phyloP scores from a whole-genome alignment of 2,113 vertebrate genomes.

The Halichoerus grypus region DNA sequence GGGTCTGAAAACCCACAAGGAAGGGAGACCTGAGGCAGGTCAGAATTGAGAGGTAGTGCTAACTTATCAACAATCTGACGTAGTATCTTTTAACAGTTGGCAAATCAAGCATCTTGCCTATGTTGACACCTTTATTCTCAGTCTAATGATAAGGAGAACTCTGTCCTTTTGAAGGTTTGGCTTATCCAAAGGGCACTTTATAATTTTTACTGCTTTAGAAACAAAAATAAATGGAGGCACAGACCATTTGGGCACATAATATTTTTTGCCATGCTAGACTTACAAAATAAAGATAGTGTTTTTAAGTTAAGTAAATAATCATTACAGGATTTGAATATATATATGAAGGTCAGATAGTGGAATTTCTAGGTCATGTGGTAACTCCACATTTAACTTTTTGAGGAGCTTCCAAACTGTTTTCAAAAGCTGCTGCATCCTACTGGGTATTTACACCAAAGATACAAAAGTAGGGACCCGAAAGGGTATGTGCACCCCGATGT shows the following conservation, averaged over 20 bases:
- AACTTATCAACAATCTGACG: not conserved
- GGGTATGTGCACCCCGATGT: too few species aligned
- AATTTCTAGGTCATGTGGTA: not conserved
- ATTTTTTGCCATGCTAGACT: conserved; percentile 25
- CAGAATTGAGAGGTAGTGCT: not conserved
- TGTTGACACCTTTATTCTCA: not conserved
- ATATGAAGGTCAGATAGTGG: not conserved
- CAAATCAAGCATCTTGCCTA: not conserved
- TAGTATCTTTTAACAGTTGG: not conserved
- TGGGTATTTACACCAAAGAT: too few species aligned
- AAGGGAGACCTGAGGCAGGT: not conserved
- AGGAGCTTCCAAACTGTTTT: conserved; percentile 15
- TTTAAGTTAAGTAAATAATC: conserved; percentile 27
- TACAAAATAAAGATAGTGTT: not conserved
- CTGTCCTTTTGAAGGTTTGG: not conserved
- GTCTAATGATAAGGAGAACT: not conserved
- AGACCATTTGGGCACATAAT: not conserved
- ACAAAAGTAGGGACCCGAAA: too few species aligned
- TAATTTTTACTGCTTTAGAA: conserved; percentile 34
- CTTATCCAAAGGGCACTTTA: conserved; percentile 23
- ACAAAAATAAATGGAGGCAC: not conserved
- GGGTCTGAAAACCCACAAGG: not conserved
- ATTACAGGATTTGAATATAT: not conserved
- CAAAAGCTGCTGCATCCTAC: not conserved
- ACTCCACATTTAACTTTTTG: conserved; percentile 20